phyloP scores from a whole-genome alignment of 2,888 invertebrate genomes.

The Lepidocyrtinus sp. region DNA sequence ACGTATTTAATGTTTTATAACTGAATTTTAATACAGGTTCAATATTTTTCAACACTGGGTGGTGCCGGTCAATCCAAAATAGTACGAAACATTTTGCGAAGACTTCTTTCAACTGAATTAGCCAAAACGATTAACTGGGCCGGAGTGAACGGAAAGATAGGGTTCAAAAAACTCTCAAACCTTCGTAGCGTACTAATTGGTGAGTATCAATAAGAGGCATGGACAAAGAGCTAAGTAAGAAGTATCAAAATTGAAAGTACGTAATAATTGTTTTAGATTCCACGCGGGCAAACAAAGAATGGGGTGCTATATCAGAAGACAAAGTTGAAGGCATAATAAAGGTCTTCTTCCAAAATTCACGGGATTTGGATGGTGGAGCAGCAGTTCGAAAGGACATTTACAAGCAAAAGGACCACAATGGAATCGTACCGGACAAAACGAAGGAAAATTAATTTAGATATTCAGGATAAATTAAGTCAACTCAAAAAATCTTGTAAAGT shows the following conservation, averaged over 20 bases:
- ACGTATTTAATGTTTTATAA: too few relatives aligned
- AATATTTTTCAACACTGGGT: neutral
- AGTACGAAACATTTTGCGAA: too few relatives aligned
- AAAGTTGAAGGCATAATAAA: neutral
- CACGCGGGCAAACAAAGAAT: neutral
- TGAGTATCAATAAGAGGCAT: neutral
- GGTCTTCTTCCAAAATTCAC: neutral
- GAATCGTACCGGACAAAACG: neutral
- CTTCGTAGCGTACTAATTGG: neutral
- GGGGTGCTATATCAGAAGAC: neutral
- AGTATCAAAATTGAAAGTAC: neutral
- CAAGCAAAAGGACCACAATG: too few relatives aligned
- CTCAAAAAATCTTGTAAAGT: too few relatives aligned
- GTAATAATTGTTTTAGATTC: neutral
- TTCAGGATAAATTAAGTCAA: neutral
- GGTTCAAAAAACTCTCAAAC: neutral
- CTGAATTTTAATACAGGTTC: neutral
- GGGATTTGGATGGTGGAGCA: conserved; percentile 1
- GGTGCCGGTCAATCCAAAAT: neutral
- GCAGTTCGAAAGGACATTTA: too few relatives aligned
- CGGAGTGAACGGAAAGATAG: neutral
- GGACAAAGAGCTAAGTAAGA: neutral
- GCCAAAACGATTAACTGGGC: neutral
- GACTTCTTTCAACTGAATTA: neutral
- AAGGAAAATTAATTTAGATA: neutral